A percentile compares a stretch with the other conserved stretches of the same genome.
These are phyloP conservation scores for Selenia dentaria DNA, from an alignment of 2,888 invertebrate genomes.

Conservation along the genomic window DNA sequence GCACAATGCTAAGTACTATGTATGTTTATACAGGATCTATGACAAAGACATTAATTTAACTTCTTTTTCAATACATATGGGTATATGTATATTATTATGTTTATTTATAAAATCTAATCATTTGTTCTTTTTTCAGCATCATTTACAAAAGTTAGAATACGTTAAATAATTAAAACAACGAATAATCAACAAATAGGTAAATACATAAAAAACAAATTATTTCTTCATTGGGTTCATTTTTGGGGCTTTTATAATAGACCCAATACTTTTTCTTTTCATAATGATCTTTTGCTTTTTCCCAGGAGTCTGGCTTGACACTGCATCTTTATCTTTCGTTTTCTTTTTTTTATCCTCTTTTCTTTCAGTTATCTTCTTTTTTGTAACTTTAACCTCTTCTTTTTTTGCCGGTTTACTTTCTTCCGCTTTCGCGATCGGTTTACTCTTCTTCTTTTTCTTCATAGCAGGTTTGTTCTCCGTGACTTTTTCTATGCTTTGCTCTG, in stretches of 20 bases:
- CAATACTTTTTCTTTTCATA: constrained; percentile 67
- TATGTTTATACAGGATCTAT: no score
- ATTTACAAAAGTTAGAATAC: no score
- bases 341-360: neutral
- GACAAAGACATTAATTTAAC: no score
- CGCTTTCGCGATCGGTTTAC: constrained; percentile 14
- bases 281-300: constrained; percentile 51
- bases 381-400: constrained; percentile 6
- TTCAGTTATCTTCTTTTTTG: constrained; percentile 5
- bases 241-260: constrained; percentile 69
- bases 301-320: constrained; percentile 38
- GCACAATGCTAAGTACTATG: no score
- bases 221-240: constrained; percentile 65
- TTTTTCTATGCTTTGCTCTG: constrained; percentile 4
- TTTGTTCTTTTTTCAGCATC: no score
- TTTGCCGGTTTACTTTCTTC: constrained; percentile 24
- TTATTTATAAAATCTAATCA: no score
- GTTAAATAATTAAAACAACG: neutral
- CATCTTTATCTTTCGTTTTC: neutral
- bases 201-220: neutral
- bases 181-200: constrained; percentile 1
- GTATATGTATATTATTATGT: no score
- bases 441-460: constrained; percentile 14
- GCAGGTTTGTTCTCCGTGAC: constrained; percentile 23
- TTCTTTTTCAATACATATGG: no score